A percentile compares a stretch with the other conserved stretches of the same genome.
Conservation (phyloP, 2,888 invertebrate genomes). For the Rhorus exstirpatorius region DNA sequence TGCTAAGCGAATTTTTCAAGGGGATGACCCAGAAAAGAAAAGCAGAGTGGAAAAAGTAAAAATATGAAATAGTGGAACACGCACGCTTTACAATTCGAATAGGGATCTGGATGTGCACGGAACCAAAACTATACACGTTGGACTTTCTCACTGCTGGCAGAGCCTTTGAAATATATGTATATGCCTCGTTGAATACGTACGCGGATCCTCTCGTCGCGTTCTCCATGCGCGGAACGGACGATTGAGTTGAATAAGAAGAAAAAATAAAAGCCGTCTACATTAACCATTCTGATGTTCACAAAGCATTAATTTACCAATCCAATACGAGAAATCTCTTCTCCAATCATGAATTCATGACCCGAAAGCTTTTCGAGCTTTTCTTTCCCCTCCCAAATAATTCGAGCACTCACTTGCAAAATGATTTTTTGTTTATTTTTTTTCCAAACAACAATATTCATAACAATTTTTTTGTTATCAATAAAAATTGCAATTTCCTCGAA, state of each 20-base stretch:
- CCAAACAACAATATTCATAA: too few relatives aligned
- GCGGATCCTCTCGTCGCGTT: slow-evolving; percentile 31
- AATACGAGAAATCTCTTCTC: slow-evolving; percentile 9
- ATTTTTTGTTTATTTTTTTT: not conserved
- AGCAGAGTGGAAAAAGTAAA: slow-evolving; percentile 83
- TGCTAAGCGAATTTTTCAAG: slow-evolving; percentile 73
- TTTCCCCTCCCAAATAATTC: not conserved
- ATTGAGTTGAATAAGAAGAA: slow-evolving; percentile 53
- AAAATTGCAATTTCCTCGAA: too few relatives aligned
- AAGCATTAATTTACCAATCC: slow-evolving; percentile 27
- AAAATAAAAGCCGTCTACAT: slow-evolving; percentile 22
- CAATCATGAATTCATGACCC: slow-evolving; percentile 14
- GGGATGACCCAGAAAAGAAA: slow-evolving; percentile 83
- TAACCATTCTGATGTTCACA: not conserved
- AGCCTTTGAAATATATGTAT: slow-evolving; percentile 43
- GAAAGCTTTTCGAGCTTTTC: slow-evolving; percentile 33
- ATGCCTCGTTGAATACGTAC: not conserved
- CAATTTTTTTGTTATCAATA: too few relatives aligned
- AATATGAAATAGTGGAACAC: slow-evolving; percentile 78
- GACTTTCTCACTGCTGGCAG: slow-evolving; percentile 82
- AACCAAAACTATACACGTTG: slow-evolving; percentile 82
- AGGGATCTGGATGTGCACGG: slow-evolving; percentile 84
- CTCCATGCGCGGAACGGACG: slow-evolving; percentile 59
- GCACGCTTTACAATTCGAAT: slow-evolving; percentile 77
- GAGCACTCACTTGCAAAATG: not conserved